Evolutionary conservation across 2,113 vertebrate genomes (phyloP).

Genomic region (Syrmaticus mikado): DNA sequence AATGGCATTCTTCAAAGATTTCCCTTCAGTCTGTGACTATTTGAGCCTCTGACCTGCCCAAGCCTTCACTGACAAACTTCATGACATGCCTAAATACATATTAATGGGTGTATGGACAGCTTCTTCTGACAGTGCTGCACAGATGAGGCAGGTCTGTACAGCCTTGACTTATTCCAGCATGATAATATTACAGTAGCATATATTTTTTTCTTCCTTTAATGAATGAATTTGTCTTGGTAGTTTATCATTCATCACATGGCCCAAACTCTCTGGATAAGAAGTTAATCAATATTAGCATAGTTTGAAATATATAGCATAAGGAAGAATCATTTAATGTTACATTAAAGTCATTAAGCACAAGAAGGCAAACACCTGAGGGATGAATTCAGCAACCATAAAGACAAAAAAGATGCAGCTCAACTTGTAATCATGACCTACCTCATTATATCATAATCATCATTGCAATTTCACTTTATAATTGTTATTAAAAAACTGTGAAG

Average conservation of each 20-base stretch:
- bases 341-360: neutral
- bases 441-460: neutral
- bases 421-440: neutral
- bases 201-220: neutral
- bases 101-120: fast-evolving
- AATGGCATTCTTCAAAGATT: neutral
- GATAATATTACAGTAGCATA: neutral
- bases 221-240: neutral
- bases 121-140: neutral
- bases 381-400: neutral
- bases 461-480: neutral
- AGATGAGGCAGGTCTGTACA: neutral
- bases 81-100: neutral
- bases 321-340: neutral
- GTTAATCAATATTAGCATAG: neutral
- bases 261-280: neutral
- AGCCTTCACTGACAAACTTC: neutral
- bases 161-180: neutral
- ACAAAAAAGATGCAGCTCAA: neutral
- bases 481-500: neutral
- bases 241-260: neutral
- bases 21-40: neutral
- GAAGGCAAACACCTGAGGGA: neutral
- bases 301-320: neutral
- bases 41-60: neutral